Percentiles rank a stretch among this genome's conserved stretches.
phyloP scores from a whole-genome alignment of 2,888 invertebrate species.

The Metallyticus violacea region DNA sequence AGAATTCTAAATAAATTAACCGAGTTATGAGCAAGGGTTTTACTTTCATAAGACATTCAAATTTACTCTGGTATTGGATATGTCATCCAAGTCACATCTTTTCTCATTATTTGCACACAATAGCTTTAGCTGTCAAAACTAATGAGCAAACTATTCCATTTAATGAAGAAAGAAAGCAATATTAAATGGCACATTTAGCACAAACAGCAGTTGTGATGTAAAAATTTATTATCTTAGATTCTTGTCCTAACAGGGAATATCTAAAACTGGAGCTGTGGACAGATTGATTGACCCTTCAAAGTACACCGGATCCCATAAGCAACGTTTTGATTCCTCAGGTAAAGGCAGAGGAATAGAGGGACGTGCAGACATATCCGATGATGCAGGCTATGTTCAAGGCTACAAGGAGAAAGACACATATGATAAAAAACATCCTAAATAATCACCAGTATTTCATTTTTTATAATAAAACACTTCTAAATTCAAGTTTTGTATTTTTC shows the following conservation, averaged over 20 bases:
- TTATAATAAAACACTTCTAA: background rate
- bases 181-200: too few relatives aligned
- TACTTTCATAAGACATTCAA: too few relatives aligned
- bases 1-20: too few relatives aligned
- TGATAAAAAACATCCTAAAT: constrained; percentile 34
- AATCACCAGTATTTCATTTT: too few relatives aligned
- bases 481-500: background rate
- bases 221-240: background rate
- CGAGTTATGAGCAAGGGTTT: too few relatives aligned
- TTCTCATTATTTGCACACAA: too few relatives aligned
- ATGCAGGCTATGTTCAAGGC: constrained; percentile 45
- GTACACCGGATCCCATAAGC: constrained; percentile 47
- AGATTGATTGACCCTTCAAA: constrained; percentile 47
- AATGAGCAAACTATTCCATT: too few relatives aligned
- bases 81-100: too few relatives aligned
- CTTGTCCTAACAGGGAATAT: constrained; percentile 36
- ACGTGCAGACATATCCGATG: constrained; percentile 41
- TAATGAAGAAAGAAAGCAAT: too few relatives aligned
- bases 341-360: constrained; percentile 47
- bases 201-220: too few relatives aligned
- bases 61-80: too few relatives aligned
- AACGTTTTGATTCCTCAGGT: constrained; percentile 46
- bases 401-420: constrained; percentile 42
- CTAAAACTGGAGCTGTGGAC: constrained; percentile 42
- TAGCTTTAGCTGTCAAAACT: too few relatives aligned